Evolutionary conservation across 2,888 invertebrate genomes (phyloP).

Genomic region (Noctua janthina): DNA sequence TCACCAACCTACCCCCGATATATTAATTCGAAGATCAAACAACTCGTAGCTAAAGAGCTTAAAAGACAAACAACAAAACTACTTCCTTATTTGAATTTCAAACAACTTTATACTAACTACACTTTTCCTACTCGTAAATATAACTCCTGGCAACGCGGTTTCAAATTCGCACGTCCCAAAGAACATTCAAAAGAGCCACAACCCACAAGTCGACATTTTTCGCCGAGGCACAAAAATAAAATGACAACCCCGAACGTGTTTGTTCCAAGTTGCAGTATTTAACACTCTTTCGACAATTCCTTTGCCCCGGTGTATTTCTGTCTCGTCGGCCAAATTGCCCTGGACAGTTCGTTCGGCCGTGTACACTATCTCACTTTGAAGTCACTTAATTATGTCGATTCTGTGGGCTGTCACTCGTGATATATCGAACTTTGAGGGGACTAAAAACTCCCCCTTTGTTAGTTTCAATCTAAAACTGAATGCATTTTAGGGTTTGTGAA

Average conservation of each 20-base stretch:
- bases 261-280: constrained; percentile 67
- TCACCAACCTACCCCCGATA: neutral
- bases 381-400: constrained; percentile 80
- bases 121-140: constrained; percentile 19
- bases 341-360: constrained; percentile 77
- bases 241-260: constrained; percentile 62
- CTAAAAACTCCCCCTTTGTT: constrained; percentile 51
- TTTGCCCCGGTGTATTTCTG: constrained; percentile 73
- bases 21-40: neutral
- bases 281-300: constrained; percentile 68
- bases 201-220: constrained; percentile 47
- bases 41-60: neutral
- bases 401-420: constrained; percentile 73
- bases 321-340: constrained; percentile 77
- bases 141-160: constrained; percentile 13
- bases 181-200: constrained; percentile 57
- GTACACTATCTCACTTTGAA: constrained; percentile 76
- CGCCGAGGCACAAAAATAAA: constrained; percentile 66
- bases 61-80: neutral
- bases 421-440: constrained; percentile 66
- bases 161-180: constrained; percentile 48
- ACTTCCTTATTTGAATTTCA: neutral
- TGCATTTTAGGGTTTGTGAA: constrained; percentile 44
- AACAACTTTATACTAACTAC: constrained; percentile 1
- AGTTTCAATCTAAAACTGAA: constrained; percentile 53